A percentile compares a stretch with the other conserved stretches of the same genome.
Evolutionary conservation across 2,888 invertebrate genomes (phyloP).

Genomic region (Meghimatium bilineatum): DNA sequence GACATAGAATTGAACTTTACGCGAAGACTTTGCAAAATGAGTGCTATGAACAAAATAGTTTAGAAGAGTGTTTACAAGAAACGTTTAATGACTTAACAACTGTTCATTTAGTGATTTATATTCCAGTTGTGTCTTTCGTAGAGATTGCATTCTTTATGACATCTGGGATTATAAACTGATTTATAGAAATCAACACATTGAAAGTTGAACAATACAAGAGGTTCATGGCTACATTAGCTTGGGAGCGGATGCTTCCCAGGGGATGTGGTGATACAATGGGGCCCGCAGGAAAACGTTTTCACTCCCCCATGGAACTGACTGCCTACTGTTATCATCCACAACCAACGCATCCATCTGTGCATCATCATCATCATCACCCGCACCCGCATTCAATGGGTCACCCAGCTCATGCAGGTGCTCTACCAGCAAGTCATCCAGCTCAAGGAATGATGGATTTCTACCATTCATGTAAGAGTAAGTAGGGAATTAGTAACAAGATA

Average conservation of each 20-base stretch:
- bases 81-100: background rate
- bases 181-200: background rate
- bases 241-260: slow-evolving; percentile 46
- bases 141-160: background rate
- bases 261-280: slow-evolving; percentile 57
- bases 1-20: no score
- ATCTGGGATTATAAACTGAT: background rate
- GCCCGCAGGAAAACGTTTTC: slow-evolving; percentile 61
- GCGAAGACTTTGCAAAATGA: no score
- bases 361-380: slow-evolving; percentile 36
- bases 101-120: background rate
- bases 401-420: slow-evolving; percentile 15
- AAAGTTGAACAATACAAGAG: background rate
- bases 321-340: slow-evolving; percentile 44
- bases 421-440: slow-evolving; percentile 79
- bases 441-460: slow-evolving; percentile 98
- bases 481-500: no score
- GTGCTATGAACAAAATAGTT: no score
- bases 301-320: slow-evolving; percentile 41
- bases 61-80: background rate
- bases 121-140: background rate
- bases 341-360: slow-evolving; percentile 35
- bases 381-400: slow-evolving; percentile 26
- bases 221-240: slow-evolving; percentile 37
- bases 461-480: slow-evolving; percentile 79